Evolutionary conservation across 1,140 invertebrate genomes (phyloP), one percentile per base, ranked within the genome.

Genomic region (Anthonomus grandis): DNA sequence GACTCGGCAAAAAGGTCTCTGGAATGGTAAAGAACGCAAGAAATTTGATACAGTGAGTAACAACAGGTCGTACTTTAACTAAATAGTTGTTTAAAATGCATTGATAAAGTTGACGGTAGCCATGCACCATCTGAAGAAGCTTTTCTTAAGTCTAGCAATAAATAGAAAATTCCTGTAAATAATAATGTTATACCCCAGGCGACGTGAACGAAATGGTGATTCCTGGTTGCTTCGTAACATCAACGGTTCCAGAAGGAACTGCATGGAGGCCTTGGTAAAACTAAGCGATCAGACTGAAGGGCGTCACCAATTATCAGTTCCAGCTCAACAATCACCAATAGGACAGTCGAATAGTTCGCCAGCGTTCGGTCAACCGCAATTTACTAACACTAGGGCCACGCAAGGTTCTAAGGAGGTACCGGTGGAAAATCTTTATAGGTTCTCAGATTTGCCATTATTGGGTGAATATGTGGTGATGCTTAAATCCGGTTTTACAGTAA

Each of bases 181-280:
- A 34, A 3, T 1, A 34, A 2, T 13, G 1, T 31, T 31, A 31
- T 31, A 9, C 27, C 8, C 8, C 8, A n/a, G n/a, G 8, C 27
- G 27, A n/a, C n/a, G n/a, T n/a, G n/a, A n/a, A n/a, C n/a, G n/a
- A n/a, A n/a, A n/a, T n/a, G 48, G 39, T 38, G 46, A 13, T 24
- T 64, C 62, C 17, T 64, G 59, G 47, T 64, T 60, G 47, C 27
- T 57, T n/a, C 45, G 41, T 19, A 61, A 61, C 27, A 13, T 57
- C 10, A 41, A 44, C 21, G 24, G 48, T 8, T 52, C 47, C 38
- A 18, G 56, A 23, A 47, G 36, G 42, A 53, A 45, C 27, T 61
- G 54, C 19, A 54, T 54, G 4, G 50, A 53, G 13, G 59, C 59
- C 2, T 41, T 61, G 25, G 22, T 21, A 13, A 38, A 37, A 19